Conservation (phyloP, 2,888 invertebrate genomes). For the Cheilosia variabilis region DNA sequence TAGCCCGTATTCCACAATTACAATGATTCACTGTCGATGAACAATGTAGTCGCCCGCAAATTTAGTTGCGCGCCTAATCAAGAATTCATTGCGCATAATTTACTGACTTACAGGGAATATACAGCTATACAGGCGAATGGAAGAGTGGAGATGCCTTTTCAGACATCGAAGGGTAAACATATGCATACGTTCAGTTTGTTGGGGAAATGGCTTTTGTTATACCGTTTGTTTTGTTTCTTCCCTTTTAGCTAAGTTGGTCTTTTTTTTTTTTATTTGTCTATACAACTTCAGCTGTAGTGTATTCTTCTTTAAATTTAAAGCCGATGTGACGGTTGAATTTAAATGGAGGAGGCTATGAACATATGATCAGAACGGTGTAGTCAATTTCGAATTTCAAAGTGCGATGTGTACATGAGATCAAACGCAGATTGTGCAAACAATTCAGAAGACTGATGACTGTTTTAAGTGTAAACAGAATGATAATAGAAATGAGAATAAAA, state of each 20-base stretch:
- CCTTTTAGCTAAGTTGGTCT: constrained; percentile 2
- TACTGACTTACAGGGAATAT: constrained; percentile 36
- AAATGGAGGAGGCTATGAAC: too few relatives aligned
- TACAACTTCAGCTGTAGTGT: neutral
- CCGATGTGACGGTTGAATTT: neutral
- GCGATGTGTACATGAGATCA: too few relatives aligned
- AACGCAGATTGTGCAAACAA: too few relatives aligned
- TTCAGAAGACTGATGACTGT: too few relatives aligned
- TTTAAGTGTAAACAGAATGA: too few relatives aligned
- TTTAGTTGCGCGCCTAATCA: constrained; percentile 47
- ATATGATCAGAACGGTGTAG: too few relatives aligned
- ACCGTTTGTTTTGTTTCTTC: constrained; percentile 32
- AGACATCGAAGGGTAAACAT: constrained; percentile 34
- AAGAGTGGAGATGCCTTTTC: constrained; percentile 16
- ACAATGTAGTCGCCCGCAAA: constrained; percentile 32
- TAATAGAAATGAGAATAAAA: too few relatives aligned
- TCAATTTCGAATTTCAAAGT: too few relatives aligned
- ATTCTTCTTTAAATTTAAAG: too few relatives aligned
- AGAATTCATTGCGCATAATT: constrained; percentile 56
- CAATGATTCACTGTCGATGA: constrained; percentile 37
- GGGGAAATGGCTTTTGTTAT: constrained; percentile 32
- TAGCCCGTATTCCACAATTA: constrained; percentile 43
- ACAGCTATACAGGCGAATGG: constrained; percentile 8
- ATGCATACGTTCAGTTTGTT: neutral
- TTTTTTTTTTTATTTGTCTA: constrained; percentile 6